Conservation (phyloP, 2,113 vertebrate genomes). For the Osmerus eperlanus region DNA sequence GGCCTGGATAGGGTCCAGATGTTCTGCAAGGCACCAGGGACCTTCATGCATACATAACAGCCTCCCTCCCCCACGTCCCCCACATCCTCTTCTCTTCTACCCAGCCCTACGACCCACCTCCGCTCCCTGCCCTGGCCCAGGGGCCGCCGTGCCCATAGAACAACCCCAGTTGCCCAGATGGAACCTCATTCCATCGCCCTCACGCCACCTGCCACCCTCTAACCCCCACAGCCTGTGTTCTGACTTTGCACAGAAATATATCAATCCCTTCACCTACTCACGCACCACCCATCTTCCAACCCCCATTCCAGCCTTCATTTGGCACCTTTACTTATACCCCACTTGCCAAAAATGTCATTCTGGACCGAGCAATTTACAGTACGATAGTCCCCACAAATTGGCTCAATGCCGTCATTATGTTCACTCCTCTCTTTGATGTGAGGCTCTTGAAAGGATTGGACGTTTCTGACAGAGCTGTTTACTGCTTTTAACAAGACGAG, state of each 20-base stretch:
- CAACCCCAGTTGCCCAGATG: too few species aligned
- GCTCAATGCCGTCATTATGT: constrained; percentile 24
- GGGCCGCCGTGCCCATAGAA: neutral
- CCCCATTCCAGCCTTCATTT: neutral
- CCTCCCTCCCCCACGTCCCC: neutral
- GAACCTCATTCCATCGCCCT: too few species aligned
- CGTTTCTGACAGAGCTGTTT: constrained; percentile 11
- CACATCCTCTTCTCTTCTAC: neutral
- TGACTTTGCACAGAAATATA: too few species aligned
- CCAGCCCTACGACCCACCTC: neutral
- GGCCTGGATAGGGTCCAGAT: neutral
- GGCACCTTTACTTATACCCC: constrained; percentile 26
- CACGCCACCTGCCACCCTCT: too few species aligned
- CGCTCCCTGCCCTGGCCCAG: constrained; percentile 19
- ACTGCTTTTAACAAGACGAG: neutral
- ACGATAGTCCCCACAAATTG: constrained; percentile 27
- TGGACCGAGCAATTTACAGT: constrained; percentile 23
- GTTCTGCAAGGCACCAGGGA: neutral
- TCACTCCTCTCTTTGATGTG: constrained; percentile 18
- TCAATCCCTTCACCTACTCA: too few species aligned
- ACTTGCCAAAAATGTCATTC: constrained; percentile 25
- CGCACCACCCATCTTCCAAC: too few species aligned
- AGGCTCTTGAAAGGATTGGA: constrained; percentile 19
- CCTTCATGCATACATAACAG: neutral
- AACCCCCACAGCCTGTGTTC: too few species aligned